Percentiles rank a stretch among this genome's conserved stretches.
Conservation (phyloP, 2,797 vertebrate genomes). For the Vespertilio murinus region DNA sequence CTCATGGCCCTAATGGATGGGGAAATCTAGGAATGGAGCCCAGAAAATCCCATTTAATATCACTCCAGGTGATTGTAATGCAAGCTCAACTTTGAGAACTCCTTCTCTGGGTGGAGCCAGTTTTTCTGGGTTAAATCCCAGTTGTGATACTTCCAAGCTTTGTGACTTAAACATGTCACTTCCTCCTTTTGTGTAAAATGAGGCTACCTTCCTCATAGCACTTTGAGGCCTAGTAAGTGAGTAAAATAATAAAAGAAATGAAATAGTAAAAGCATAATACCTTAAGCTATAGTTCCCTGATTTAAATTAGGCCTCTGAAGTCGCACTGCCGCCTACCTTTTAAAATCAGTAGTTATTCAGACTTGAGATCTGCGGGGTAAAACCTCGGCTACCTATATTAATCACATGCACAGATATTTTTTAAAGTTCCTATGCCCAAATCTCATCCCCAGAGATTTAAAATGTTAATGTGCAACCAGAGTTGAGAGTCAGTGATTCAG, state of each 20-base stretch:
- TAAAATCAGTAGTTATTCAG: background rate
- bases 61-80: background rate
- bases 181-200: background rate
- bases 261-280: background rate
- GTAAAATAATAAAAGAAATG: background rate
- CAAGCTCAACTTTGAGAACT: background rate
- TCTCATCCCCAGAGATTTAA: background rate
- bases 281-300: background rate
- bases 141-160: background rate
- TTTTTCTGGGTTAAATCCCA: background rate
- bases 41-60: background rate
- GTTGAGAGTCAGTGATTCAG: background rate
- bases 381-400: background rate
- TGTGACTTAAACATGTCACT: background rate
- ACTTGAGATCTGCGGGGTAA: background rate
- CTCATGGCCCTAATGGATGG: background rate
- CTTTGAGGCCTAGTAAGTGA: background rate
- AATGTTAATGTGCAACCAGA: background rate
- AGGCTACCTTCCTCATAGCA: background rate
- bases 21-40: background rate
- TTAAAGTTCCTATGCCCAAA: background rate
- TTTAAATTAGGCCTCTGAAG: constrained; percentile 33
- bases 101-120: background rate
- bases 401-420: background rate
- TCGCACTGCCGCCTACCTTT: background rate